phyloP scores from a whole-genome alignment of 2,888 invertebrate species.

The Mimachlamys varia region DNA sequence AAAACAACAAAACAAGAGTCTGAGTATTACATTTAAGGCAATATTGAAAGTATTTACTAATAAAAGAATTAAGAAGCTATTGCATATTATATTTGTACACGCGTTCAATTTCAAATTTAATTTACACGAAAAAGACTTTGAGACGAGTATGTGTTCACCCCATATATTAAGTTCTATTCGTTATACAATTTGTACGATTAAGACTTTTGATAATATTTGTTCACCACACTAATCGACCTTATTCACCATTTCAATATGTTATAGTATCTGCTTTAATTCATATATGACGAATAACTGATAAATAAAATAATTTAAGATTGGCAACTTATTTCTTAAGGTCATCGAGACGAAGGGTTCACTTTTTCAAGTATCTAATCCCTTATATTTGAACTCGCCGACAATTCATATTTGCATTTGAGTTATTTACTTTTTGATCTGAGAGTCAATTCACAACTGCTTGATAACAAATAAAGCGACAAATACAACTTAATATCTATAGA shows the following conservation, averaged over 20 bases:
- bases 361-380: not conserved
- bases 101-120: too few relatives aligned
- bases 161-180: too few relatives aligned
- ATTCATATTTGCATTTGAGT: not conserved
- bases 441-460: not conserved
- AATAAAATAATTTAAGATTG: not conserved
- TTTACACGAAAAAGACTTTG: too few relatives aligned
- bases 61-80: too few relatives aligned
- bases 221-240: not conserved
- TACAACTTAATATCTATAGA: not conserved
- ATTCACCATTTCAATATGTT: not conserved
- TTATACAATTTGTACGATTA: too few relatives aligned
- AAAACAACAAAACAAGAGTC: too few relatives aligned
- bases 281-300: not conserved
- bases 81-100: too few relatives aligned
- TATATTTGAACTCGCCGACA: not conserved
- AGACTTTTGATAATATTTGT: not conserved
- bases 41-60: too few relatives aligned
- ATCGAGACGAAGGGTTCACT: not conserved
- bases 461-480: not conserved
- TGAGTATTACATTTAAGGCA: too few relatives aligned
- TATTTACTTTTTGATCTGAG: not conserved
- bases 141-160: too few relatives aligned
- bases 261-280: not conserved
- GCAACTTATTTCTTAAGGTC: not conserved